Conservation (phyloP, 1,140 invertebrate species). For the Nasonia giraulti region DNA sequence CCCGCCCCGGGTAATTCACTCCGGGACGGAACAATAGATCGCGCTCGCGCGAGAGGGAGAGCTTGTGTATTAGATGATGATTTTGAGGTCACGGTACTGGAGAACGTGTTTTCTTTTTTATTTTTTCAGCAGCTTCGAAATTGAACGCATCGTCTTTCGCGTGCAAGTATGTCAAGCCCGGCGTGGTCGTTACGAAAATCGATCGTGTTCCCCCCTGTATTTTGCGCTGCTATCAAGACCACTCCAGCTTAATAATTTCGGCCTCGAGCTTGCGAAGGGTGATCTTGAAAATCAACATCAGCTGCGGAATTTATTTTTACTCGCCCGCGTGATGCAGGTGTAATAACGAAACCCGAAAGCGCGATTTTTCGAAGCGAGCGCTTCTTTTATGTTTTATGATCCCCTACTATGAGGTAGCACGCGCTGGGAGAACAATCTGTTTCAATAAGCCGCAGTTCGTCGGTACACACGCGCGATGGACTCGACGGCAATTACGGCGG, state of each 20-base stretch:
- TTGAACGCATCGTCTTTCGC: not conserved
- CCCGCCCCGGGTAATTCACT: not conserved
- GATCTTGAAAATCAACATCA: too few species aligned
- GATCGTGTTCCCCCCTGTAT: not conserved
- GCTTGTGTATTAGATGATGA: not conserved
- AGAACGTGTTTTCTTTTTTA: too few species aligned
- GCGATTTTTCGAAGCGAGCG: not conserved
- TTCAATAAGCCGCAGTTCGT: not conserved
- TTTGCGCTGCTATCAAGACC: too few species aligned
- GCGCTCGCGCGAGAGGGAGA: not conserved
- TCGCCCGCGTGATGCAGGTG: not conserved
- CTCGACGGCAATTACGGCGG: not conserved
- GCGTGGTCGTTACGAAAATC: not conserved
- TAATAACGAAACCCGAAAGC: not conserved
- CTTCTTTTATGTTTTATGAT: not conserved
- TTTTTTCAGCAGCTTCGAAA: not conserved
- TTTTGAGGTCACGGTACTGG: not conserved
- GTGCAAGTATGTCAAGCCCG: not conserved
- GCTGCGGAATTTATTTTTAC: not conserved
- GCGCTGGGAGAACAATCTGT: not conserved
- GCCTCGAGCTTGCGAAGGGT: too few species aligned
- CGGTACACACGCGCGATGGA: not conserved
- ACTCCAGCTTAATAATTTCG: not conserved
- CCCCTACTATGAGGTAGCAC: not conserved
- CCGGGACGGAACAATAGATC: not conserved